Evolutionary conservation across 2,113 vertebrate species (phyloP), one percentile per base, ranked within the genome.

Genomic region (Athene noctua): DNA sequence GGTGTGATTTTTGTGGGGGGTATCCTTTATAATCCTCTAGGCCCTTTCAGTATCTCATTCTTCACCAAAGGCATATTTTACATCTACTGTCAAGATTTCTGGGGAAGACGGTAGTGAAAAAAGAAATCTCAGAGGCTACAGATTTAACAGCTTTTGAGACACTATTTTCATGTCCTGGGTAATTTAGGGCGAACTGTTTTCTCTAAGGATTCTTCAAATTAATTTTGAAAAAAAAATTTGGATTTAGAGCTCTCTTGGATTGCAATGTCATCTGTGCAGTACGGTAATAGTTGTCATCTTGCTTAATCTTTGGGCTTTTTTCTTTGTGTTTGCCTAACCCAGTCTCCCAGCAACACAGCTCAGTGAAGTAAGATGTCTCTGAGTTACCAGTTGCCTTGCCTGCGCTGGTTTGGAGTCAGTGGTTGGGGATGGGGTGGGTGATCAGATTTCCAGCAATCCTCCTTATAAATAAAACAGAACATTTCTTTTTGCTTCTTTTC

Each of bases 231-330:
- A 86, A 91, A 88, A 86, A 74, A 91, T 59, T 86, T 92, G 52
- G 61, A 68, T 91, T 80, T 88, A 51, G 70, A 91, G n/a, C 58
- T 93, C 32, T 91, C 59, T 38, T 83, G 63, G 80, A 93, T 58
- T 86, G 86, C 86, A 88, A 16, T 63, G 40, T 44, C 8, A 12
- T 78, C 77, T 67, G 80, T 94, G 86, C 96, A 96, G 91, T 92
- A 91, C 67, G 57, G 91, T 74, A 80, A 86, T 65, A 93, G 75
- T 92, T 2, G 1, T 88, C 51, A 92, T 84, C 72, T 59, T 4
- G 3, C 65, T 86, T 92, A 93, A 95, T 93, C 75, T 96, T 93
- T 67, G 93, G 94, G 68, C 86, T 91, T 84, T 54, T 74, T 88
- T 46, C 75, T 92, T 84, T 88, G 63, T 96, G 75, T 90, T 96